Evolutionary conservation across 92 coral and sea anemone species (phyloP), one percentile per base, ranked within the genome.

Genomic region (Desmophyllum pertusum): DNA sequence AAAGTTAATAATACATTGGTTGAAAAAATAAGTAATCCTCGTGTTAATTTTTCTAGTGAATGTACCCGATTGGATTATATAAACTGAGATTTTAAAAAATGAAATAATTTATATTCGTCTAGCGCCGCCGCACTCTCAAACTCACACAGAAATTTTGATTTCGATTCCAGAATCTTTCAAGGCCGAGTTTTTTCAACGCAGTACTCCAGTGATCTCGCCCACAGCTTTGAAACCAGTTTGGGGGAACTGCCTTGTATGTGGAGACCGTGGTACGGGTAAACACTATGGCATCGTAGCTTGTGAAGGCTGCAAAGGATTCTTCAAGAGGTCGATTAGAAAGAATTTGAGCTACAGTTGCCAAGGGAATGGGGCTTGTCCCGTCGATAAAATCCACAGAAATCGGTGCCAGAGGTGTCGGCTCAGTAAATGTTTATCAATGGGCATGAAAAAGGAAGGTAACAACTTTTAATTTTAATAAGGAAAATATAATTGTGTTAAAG

Each of bases 261-360:
- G 93, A 33, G 99, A 97, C 57, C 91, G 84, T 51, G 98, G 95
- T 5, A 92, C 97, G 0, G 99, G 99, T 15, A 89, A 92, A 73
- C 99, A 97, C 63, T 97, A 97, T 81, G 99, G 99, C 25, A 93
- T 94, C 36, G 88, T 94, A 25, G 92, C 99, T 21, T 97, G 99
- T 33, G 99, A 97, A 80, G 99, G 99, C 13, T 97, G 99, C 80
- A 97, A 97, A 55, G 99, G 99, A 29, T 97, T 97, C 63, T 97
- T 97, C 82, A 94, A 94, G 80, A 70, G 99, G 43, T 94, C 97
- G 51, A 76, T 97, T 14, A 85, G 99, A 2, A 97, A 93, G 70
- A 93, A 88, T 42, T 86, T 94, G 43, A 70, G 62, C 19, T 97
- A 97, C 79, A 70, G 93, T 48, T 97, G 99, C 63, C 93, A 94